A percentile compares a stretch with the other conserved stretches of the same genome.
Evolutionary conservation across 2,113 vertebrate genomes (phyloP).

Genomic region (Sebastes fasciatus): DNA sequence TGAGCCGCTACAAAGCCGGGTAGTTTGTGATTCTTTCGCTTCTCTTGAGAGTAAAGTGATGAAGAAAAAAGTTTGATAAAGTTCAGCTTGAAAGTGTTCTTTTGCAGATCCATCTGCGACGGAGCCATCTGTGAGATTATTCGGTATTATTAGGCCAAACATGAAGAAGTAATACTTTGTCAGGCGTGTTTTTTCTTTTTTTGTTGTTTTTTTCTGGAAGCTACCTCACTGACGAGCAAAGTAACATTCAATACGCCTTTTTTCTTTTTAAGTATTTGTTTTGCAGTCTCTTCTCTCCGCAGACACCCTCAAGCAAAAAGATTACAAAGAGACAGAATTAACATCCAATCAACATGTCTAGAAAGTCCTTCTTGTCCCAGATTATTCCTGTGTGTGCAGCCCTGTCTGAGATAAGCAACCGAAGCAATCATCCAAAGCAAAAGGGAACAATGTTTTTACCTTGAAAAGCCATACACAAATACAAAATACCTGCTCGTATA

Average conservation of each 20-base stretch:
- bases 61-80: constrained; percentile 17
- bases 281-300: constrained; percentile 18
- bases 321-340: constrained; percentile 43
- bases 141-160: constrained; percentile 4
- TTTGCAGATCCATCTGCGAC: not conserved
- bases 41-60: constrained; percentile 17
- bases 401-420: constrained; percentile 25
- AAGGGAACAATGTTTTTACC: constrained; percentile 13
- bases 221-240: constrained; percentile 6
- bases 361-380: constrained; percentile 27
- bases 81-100: constrained; percentile 18
- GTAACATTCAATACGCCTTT: not conserved
- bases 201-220: not conserved
- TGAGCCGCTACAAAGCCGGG: constrained; percentile 9
- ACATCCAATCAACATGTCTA: constrained; percentile 15
- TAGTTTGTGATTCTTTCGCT: constrained; percentile 11
- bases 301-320: constrained; percentile 14
- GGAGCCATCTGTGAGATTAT: not conserved
- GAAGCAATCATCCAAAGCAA: constrained; percentile 2
- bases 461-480: constrained; percentile 14
- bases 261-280: constrained; percentile 19
- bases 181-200: not conserved
- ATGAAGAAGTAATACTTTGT: not conserved
- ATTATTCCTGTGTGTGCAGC: constrained; percentile 44
- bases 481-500: not conserved